These are phyloP conservation scores for Leptopilina boulardi DNA, from an alignment of 1,140 invertebrate genomes.

Conservation along the genomic window DNA sequence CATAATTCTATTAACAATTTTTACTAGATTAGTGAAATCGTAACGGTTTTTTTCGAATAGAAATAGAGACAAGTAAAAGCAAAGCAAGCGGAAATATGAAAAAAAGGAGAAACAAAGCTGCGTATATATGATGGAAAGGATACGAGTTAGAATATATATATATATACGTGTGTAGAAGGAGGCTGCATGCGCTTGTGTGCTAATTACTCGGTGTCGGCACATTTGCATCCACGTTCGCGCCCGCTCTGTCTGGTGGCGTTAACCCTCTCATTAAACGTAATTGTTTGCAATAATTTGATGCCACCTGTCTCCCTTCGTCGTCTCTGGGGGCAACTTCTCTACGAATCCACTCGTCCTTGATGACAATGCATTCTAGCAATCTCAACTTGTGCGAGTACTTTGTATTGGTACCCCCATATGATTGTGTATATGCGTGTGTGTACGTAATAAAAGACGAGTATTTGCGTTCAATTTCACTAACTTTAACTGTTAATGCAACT, in stretches of 20 bases:
- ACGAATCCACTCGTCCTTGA: not conserved
- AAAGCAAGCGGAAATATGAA: too few species aligned
- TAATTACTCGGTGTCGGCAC: conserved; percentile 68
- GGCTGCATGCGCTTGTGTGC: conserved; percentile 61
- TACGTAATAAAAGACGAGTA: too few species aligned
- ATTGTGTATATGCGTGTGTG: not conserved
- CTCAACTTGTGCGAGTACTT: conserved; percentile 26
- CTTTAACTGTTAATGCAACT: not conserved
- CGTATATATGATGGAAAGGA: too few species aligned
- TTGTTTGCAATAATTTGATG: conserved; percentile 72
- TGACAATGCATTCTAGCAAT: conserved; percentile 28
- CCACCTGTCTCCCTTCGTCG: conserved; percentile 58
- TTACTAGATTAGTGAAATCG: too few species aligned
- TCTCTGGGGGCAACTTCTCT: conserved; percentile 10
- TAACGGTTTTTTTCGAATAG: too few species aligned
- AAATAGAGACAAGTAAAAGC: too few species aligned
- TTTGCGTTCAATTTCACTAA: not conserved
- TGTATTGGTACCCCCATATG: not conserved
- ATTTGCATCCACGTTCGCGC: conserved; percentile 66
- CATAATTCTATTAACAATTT: too few species aligned
- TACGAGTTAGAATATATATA: too few species aligned
- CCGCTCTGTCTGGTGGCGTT: conserved; percentile 58
- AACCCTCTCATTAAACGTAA: conserved; percentile 72
- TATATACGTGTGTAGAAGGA: not conserved
- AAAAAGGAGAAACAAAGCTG: too few species aligned